Evolutionary conservation across 2,888 invertebrate species (phyloP).

Genomic region (Adineta ricciae): DNA sequence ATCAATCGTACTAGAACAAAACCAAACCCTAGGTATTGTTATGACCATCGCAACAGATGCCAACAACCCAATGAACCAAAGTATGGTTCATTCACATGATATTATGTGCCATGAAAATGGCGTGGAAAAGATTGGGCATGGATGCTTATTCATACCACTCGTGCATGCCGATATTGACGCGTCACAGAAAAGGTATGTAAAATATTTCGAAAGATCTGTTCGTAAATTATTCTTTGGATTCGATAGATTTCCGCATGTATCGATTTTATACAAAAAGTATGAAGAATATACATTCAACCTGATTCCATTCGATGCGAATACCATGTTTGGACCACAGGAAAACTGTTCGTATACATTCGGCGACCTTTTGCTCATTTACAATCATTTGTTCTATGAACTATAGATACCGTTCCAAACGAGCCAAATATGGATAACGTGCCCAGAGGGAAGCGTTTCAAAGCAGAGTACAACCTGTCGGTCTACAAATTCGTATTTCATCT

Average conservation of each 20-base stretch:
- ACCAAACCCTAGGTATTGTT: background rate
- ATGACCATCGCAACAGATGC: background rate
- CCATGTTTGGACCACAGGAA: background rate
- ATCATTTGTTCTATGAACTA: background rate
- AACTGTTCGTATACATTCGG: background rate
- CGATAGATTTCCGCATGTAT: background rate
- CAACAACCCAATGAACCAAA: background rate
- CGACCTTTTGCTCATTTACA: background rate
- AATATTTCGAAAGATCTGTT: background rate
- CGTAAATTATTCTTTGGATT: background rate
- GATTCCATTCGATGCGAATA: background rate
- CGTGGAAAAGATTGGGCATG: background rate
- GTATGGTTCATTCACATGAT: background rate
- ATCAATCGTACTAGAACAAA: background rate
- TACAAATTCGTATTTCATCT: background rate
- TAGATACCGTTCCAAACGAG: background rate
- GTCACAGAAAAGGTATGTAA: background rate
- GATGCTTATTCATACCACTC: background rate
- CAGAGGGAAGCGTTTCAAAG: background rate
- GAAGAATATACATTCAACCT: background rate
- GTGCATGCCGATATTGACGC: background rate
- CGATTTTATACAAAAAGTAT: background rate
- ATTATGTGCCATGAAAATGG: background rate
- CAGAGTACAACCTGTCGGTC: background rate
- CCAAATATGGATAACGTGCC: background rate